phyloP scores from a whole-genome alignment of 1,140 invertebrate species.

The Platyscapa corneri region DNA sequence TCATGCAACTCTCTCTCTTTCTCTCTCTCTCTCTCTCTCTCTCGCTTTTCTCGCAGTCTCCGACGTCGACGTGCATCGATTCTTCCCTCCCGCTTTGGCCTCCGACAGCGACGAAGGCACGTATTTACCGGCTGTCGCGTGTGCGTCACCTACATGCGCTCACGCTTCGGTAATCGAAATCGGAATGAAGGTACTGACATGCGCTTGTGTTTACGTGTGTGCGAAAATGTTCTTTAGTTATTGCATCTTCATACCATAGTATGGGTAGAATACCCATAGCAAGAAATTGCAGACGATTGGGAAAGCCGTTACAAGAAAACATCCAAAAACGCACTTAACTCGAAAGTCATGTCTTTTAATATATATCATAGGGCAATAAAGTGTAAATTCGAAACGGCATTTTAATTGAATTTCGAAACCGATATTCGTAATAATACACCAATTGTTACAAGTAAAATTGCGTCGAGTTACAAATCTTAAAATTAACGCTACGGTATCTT shows the following conservation, averaged over 20 bases:
- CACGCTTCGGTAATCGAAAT: slow-evolving; percentile 7
- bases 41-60: not conserved
- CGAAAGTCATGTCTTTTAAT: no score
- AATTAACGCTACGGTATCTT: no score
- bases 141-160: not conserved
- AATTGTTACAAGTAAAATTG: no score
- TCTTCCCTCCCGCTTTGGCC: not conserved
- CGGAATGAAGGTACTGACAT: slow-evolving; percentile 18
- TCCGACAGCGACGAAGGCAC: not conserved
- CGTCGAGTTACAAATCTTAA: no score
- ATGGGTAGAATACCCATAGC: not conserved
- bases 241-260: not conserved
- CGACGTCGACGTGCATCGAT: slow-evolving; percentile 35
- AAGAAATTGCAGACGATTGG: not conserved
- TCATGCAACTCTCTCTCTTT: not conserved
- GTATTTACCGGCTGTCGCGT: slow-evolving; percentile 5
- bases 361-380: no score
- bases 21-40: not conserved
- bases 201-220: not conserved
- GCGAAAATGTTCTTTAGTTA: not conserved
- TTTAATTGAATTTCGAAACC: no score
- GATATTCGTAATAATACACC: no score
- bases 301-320: no score
- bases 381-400: no score
- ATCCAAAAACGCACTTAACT: no score